Percentiles rank a stretch among this genome's conserved stretches.
Evolutionary conservation across 2,797 vertebrate genomes (phyloP).

Genomic region (Peromyscus attwateri): DNA sequence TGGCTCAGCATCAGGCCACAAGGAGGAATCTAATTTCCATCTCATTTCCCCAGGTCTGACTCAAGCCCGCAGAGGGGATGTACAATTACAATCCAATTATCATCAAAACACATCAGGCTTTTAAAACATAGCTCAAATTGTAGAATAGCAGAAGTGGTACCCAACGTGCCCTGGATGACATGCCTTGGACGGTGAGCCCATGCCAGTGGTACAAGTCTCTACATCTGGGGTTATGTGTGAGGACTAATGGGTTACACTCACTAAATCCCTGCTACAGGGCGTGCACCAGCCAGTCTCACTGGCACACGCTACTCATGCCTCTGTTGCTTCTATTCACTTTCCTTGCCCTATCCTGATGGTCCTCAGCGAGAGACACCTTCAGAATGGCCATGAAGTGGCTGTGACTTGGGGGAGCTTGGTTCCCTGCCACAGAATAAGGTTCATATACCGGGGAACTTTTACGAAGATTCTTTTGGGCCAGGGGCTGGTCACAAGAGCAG

Average conservation of each 20-base stretch:
- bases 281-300: background rate
- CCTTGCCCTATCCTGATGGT: background rate
- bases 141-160: background rate
- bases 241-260: background rate
- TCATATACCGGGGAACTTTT: background rate
- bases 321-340: background rate
- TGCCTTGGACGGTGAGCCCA: background rate
- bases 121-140: background rate
- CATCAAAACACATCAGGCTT: background rate
- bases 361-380: background rate
- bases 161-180: background rate
- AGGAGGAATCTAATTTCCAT: background rate
- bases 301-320: accelerated
- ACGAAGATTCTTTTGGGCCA: background rate
- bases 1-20: background rate
- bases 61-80: background rate
- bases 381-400: background rate
- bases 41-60: background rate
- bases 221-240: background rate
- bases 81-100: background rate
- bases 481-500: background rate
- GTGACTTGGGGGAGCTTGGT: background rate
- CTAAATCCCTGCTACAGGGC: background rate
- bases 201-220: background rate
- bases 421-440: background rate